Base-by-base conservation (phyloP, 2,113 vertebrate species). In the Salvelinus fontinalis region DNA sequence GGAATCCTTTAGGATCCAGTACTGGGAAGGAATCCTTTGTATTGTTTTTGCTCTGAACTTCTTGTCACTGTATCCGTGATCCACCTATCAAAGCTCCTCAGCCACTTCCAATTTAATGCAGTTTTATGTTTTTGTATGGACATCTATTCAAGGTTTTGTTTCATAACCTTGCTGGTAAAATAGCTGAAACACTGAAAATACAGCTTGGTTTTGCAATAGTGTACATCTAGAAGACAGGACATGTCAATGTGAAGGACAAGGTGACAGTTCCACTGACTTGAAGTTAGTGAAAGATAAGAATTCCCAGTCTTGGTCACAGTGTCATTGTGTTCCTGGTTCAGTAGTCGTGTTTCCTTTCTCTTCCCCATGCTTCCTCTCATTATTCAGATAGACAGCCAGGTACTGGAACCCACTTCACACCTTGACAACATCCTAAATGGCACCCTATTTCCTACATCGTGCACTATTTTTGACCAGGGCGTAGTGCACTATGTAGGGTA, bases 371-470 rank as follows among this genome's bases (percentile, higher is more conserved):
- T 39, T 74, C 16, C 24, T 22, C 66, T 84, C 73, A 83, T 91
- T 89, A 86, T 87, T 90, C 72, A 87, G 85, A 90, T 77, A 62
- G 67, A n/a, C 13, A 6, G 70, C 18, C 57, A 51, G 24, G 76
- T 87, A 84, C 88, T 84, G 74, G 78, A 86, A 84, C 75, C 70
- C 57, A 71, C 77, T 80, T 83, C 74, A 73, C 73, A 77, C 48
- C 76, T 79, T 74, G 74, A 4, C 7, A 2, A 39, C 39, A 7
- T 62, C 66, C 62, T 62, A n/a, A 24, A 9, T 24, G 20, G 60
- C 24, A 22, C 24, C 24, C 24, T 24, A 62, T 20, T 62, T 12
- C 60, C 60, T 64, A n/a, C 24, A 11, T 64, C 8, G n/a, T 24
- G 8, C 60, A 9, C 60, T 24, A 60, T 9, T 24, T 34, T 7